Base-by-base conservation (phyloP, 1,140 invertebrate species). In the Ditylenchus dipsaci region DNA sequence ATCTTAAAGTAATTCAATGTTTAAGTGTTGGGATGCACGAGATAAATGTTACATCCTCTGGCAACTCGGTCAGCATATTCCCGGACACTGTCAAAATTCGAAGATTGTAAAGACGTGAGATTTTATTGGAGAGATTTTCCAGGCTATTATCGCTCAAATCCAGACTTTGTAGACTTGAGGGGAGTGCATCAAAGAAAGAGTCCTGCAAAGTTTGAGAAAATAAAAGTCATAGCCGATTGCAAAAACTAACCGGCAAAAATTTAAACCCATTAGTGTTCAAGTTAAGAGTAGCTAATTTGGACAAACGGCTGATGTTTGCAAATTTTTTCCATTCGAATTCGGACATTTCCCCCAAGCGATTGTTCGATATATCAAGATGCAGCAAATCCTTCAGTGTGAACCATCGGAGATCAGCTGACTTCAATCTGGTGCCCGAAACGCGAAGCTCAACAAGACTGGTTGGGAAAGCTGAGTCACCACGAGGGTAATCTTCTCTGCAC, bases 1-100 rank as follows among this genome's bases (percentile, higher is more conserved):
- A 67, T 17, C 15, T 66, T 11, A 0, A 68, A 21, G 0, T 17
- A 38, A n/a, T n/a, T n/a, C n/a, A n/a, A n/a, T n/a, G n/a, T n/a
- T n/a, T n/a, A n/a, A n/a, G n/a, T n/a, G n/a, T n/a, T n/a, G n/a
- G n/a, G 33, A 38, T 5, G 33, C 33, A 38, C 33, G 33, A 61
- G 26, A 7, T 17, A 45, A 67, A 53, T 68, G 38, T 38, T 38
- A 69, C 67, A 68, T 69, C 67, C 29, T 69, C 67, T 9, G 67
- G 67, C 26, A 69, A 33, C n/a, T 63, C 63, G 19, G 38, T 38
- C 15, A 69, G 11, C 17, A 43, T 21, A 58, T 69, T 69, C 8
- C n/a, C 19, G 21, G n/a, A 42, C 17, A 69, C 26, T 29, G 29
- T 29, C 11, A 69, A 61, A 11, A 17, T 26, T 45, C 17, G 27